Conservation (phyloP, 30 jellyfish, hydroid and myxozoan genomes). For the Aurelia aurita region DNA sequence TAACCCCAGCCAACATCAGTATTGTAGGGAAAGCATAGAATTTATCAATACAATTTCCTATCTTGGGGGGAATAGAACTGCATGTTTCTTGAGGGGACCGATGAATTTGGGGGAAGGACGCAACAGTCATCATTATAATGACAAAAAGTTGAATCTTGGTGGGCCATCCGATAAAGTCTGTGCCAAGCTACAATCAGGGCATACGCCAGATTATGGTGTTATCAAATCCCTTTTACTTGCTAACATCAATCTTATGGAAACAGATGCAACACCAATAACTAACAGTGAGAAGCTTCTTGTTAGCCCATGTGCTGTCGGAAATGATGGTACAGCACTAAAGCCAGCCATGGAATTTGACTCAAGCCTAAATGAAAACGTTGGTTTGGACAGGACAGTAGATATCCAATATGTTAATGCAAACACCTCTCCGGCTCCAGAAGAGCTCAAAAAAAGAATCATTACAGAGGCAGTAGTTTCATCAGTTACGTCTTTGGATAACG, state of each 20-base stretch:
- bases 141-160: constrained; percentile 25
- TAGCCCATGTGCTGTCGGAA: constrained; percentile 23
- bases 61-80: constrained; percentile 30
- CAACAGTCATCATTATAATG: constrained; percentile 21
- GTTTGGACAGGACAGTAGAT: background rate
- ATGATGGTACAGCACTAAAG: constrained; percentile 57
- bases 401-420: background rate
- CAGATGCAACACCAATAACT: background rate
- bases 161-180: constrained; percentile 36
- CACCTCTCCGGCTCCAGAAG: background rate
- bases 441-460: background rate
- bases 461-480: constrained; percentile 41
- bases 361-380: constrained; percentile 7
- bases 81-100: constrained; percentile 19
- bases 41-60: constrained; percentile 17
- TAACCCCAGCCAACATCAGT: constrained; percentile 20
- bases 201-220: constrained; percentile 32
- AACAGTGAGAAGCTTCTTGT: background rate
- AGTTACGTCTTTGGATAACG: constrained; percentile 31
- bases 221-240: constrained; percentile 30
- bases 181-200: constrained; percentile 24
- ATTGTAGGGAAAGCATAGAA: constrained; percentile 12
- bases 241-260: constrained; percentile 8
- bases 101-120: constrained; percentile 44
- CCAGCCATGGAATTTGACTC: constrained; percentile 59